These are phyloP conservation scores for Hololepta plana DNA, from an alignment of 2,888 invertebrate species.

Conservation along the genomic window DNA sequence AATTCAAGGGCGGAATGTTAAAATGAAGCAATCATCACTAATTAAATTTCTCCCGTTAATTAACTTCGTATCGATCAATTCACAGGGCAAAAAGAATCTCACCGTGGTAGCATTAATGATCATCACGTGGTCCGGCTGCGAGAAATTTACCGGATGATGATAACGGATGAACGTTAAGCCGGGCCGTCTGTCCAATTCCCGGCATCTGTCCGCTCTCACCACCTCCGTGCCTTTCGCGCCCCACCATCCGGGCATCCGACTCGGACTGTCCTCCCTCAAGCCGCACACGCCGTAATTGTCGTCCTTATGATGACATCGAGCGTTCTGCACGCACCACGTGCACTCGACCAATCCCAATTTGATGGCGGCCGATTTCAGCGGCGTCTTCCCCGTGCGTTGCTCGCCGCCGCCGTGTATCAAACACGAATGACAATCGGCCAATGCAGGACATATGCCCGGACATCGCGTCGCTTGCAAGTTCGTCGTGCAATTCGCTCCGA, in stretches of 20 bases:
- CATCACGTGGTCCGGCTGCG: conserved; percentile 74
- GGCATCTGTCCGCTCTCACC: conserved; percentile 51
- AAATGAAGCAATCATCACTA: no score
- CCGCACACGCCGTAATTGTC: conserved; percentile 73
- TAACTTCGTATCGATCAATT: no score
- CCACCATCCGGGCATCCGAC: conserved; percentile 81
- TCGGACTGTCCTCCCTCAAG: conserved; percentile 55
- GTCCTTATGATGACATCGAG: conserved; percentile 72
- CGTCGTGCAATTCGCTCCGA: conserved; percentile 78
- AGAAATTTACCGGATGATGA: conserved; percentile 69
- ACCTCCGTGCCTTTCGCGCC: conserved; percentile 54
- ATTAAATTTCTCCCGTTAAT: no score
- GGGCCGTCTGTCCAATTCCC: conserved; percentile 59
- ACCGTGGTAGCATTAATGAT: conserved; percentile 72
- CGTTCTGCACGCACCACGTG: conserved; percentile 88
- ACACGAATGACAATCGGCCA: conserved; percentile 83
- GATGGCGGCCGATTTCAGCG: conserved; percentile 43
- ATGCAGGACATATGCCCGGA: conserved; percentile 75
- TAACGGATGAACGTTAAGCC: conserved; percentile 81
- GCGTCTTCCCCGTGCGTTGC: conserved; percentile 4
- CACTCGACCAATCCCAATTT: conserved; percentile 65
- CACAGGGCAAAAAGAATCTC: conserved; percentile 17
- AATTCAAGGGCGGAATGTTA: no score
- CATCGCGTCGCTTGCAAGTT: conserved; percentile 77
- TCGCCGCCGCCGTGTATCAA: conserved; percentile 57